A percentile compares a stretch with the other conserved stretches of the same genome.
Evolutionary conservation across 2,888 invertebrate genomes (phyloP).

Genomic region (Ischnus inquisitorius): DNA sequence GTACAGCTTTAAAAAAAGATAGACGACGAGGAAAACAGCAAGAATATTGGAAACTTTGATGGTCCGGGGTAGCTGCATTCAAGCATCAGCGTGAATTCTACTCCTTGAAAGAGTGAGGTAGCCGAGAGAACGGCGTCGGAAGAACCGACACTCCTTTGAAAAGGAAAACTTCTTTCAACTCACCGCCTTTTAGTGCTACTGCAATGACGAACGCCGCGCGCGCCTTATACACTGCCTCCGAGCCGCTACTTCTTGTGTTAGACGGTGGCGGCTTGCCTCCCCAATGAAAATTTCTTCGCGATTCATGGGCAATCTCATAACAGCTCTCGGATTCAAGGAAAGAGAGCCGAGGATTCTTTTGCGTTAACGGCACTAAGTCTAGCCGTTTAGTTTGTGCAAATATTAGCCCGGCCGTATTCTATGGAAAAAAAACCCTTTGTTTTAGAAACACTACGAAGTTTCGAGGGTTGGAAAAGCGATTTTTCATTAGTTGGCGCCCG

Average conservation of each 20-base stretch:
- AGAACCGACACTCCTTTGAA: slow-evolving; percentile 82
- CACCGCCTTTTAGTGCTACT: slow-evolving; percentile 81
- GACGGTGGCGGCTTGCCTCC: slow-evolving; percentile 28
- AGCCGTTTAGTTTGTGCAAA: slow-evolving; percentile 46
- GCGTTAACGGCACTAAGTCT: slow-evolving; percentile 28
- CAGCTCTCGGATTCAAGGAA: not conserved
- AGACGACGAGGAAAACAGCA: slow-evolving; percentile 43
- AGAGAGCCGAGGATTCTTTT: slow-evolving; percentile 11
- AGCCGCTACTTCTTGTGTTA: slow-evolving; percentile 26
- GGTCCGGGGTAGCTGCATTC: slow-evolving; percentile 58
- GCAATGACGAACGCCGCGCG: slow-evolving; percentile 56
- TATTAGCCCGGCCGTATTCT: slow-evolving; percentile 36
- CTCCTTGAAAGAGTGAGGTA: slow-evolving; percentile 45
- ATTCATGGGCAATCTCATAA: slow-evolving; percentile 39
- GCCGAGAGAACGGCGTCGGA: slow-evolving; percentile 48
- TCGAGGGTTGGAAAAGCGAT: slow-evolving; percentile 42
- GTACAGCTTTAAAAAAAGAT: slow-evolving; percentile 59
- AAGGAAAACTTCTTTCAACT: slow-evolving; percentile 83
- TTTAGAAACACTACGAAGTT: slow-evolving; percentile 1
- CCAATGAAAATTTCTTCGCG: slow-evolving; percentile 63
- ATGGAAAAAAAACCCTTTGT: slow-evolving; percentile 12
- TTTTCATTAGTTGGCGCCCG: slow-evolving; percentile 32
- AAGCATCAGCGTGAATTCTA: slow-evolving; percentile 78
- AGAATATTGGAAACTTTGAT: slow-evolving; percentile 42
- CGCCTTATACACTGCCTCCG: slow-evolving; percentile 37